Base-by-base conservation (phyloP, 2,113 vertebrate genomes). In the Hypanus sabinus region DNA sequence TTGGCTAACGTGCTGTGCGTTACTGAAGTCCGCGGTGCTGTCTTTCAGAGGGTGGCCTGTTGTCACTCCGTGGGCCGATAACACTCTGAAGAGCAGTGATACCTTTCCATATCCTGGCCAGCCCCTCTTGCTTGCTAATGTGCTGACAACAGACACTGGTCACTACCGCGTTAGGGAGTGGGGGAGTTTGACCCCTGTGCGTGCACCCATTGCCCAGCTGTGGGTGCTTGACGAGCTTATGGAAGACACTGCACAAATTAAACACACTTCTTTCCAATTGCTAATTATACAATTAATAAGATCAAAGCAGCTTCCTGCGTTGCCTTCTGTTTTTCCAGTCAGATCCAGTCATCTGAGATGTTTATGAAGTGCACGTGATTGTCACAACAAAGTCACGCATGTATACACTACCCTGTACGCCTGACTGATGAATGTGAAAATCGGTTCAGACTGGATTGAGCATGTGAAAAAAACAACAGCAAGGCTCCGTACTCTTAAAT, bases 291-390 rank as follows among this genome's bases (percentile, higher is more conserved):
- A 60, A 87, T 60, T 87, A 60, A 60, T 16, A n/a, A 11, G 22
- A 62, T 62, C 83, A 87, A 87, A 87, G 30, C 83, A 87, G 83
- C 46, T 87, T 57, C 27, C 83, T 27, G 22, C 55, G 81, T 22
- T 87, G 83, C 24, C 20, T 57, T 85, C 46, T 87, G 83, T 87
- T 87, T 87, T 83, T 55, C 55, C 55, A 87, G 27, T 55, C 83
- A 87, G 83, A 55, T 55, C 55, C 55, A 87, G 27, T 55, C 83
- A 87, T 46, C 83, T 62, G 55, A 87, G 83, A 55, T 87, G 83
- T 87, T 87, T 87, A 60, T n/a, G 55, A 5, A 87, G 83, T 30
- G 55, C 27, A 87, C 9, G 12, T 7, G 55, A 87, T 87, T 87
- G 83, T 87, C 83, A 87, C 11, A 87, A 87, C 55, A 87, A 22